Conservation (phyloP, 2,113 vertebrate genomes). For the Catharus bicknelli region DNA sequence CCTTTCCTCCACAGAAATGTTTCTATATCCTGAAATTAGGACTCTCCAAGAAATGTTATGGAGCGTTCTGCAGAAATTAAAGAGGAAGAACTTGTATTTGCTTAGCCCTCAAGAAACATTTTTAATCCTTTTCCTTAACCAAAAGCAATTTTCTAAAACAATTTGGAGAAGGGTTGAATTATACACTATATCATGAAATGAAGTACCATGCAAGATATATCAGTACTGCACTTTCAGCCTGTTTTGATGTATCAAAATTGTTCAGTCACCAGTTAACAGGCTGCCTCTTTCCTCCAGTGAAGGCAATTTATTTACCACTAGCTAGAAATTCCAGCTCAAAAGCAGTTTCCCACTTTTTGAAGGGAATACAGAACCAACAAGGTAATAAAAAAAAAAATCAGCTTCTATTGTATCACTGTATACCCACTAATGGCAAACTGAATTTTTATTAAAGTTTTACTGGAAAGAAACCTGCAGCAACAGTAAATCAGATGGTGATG, state of each 20-base stretch:
- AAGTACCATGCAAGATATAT: neutral
- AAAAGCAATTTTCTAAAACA: neutral
- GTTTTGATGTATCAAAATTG: neutral
- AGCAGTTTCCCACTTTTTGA: neutral
- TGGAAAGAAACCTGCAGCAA: neutral
- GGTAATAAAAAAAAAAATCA: neutral
- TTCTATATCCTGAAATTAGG: neutral
- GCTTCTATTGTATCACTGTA: neutral
- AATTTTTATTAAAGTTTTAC: neutral
- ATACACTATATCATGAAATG: neutral
- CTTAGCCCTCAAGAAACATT: neutral
- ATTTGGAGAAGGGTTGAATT: neutral
- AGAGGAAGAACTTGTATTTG: neutral
- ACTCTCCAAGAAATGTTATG: neutral
- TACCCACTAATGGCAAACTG: neutral
- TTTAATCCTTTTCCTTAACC: neutral
- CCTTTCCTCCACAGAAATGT: neutral
- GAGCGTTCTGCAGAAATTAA: neutral
- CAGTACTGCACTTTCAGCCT: neutral
- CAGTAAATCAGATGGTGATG: neutral
- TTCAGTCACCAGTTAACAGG: neutral
- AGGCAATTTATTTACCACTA: neutral
- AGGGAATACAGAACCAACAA: neutral
- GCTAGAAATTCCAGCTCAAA: neutral
- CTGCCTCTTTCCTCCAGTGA: neutral